These are phyloP conservation scores for Andinoacara biseriatus DNA, from an alignment of 2,113 vertebrate genomes.

Conservation along the genomic window DNA sequence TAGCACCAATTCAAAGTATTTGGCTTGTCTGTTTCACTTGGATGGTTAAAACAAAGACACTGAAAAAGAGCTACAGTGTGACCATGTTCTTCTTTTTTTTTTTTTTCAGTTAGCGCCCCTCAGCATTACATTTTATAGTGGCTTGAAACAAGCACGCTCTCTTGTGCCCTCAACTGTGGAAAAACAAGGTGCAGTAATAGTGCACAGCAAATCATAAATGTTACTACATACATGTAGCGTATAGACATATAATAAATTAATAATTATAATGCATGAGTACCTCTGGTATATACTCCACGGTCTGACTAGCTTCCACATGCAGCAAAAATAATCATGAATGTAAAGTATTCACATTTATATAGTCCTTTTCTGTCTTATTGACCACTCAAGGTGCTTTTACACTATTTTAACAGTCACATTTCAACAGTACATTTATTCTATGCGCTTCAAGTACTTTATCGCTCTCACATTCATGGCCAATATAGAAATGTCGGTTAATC, in stretches of 20 bases:
- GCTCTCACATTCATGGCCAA: neutral
- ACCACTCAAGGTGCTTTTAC: neutral
- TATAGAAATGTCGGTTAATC: neutral
- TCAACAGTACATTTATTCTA: neutral
- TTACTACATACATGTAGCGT: rapidly evolving
- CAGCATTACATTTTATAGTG: conserved; percentile 1
- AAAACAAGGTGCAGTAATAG: neutral
- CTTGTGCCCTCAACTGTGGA: neutral
- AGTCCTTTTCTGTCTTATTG: neutral
- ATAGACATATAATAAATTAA: neutral
- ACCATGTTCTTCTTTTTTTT: neutral
- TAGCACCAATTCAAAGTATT: conserved; percentile 62
- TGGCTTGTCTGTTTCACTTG: conserved; percentile 58
- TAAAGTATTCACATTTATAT: neutral
- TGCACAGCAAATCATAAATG: neutral
- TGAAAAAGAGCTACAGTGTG: conserved; percentile 14
- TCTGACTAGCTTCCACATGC: neutral
- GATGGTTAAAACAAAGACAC: conserved; percentile 48
- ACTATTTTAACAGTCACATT: neutral
- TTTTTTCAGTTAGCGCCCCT: neutral
- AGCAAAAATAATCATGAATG: neutral
- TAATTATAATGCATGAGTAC: neutral
- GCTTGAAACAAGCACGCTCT: neutral
- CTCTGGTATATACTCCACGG: neutral
- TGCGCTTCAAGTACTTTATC: neutral